phyloP scores from a whole-genome alignment of 2,888 invertebrate genomes.

The Acrobasis consociella region DNA sequence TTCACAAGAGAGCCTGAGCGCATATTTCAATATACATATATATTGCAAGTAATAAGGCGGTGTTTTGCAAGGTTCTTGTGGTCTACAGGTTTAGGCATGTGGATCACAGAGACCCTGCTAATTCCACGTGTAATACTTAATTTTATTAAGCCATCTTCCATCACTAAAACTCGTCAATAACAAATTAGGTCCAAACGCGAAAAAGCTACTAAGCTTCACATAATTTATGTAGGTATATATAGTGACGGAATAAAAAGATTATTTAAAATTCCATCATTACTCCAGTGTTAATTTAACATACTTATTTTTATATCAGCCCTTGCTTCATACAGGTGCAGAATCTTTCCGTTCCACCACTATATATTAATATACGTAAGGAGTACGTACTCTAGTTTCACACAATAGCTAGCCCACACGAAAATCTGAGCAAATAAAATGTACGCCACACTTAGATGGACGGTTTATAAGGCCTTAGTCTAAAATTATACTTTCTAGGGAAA shows the following conservation, averaged over 20 bases:
- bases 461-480: constrained; percentile 1
- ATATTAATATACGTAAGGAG: neutral
- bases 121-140: neutral
- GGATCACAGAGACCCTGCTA: neutral
- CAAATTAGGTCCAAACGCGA: constrained; percentile 3
- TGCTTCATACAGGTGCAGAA: too few relatives aligned
- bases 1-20: neutral
- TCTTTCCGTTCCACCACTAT: neutral
- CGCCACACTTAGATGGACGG: constrained; percentile 16
- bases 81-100: neutral
- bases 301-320: too few relatives aligned
- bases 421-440: constrained; percentile 25
- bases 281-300: too few relatives aligned
- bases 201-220: constrained; percentile 4
- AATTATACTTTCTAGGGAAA: neutral
- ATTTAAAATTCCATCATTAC: too few relatives aligned
- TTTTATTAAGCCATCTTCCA: constrained; percentile 1
- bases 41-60: constrained; percentile 14
- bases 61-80: neutral
- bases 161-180: neutral
- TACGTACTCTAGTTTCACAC: neutral
- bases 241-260: too few relatives aligned
- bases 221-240: neutral
- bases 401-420: constrained; percentile 15
- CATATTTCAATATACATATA: constrained; percentile 1